Evolutionary conservation across 2,888 invertebrate genomes (phyloP), one percentile per base, ranked within the genome.

Genomic region (Amblyteles armatorius): DNA sequence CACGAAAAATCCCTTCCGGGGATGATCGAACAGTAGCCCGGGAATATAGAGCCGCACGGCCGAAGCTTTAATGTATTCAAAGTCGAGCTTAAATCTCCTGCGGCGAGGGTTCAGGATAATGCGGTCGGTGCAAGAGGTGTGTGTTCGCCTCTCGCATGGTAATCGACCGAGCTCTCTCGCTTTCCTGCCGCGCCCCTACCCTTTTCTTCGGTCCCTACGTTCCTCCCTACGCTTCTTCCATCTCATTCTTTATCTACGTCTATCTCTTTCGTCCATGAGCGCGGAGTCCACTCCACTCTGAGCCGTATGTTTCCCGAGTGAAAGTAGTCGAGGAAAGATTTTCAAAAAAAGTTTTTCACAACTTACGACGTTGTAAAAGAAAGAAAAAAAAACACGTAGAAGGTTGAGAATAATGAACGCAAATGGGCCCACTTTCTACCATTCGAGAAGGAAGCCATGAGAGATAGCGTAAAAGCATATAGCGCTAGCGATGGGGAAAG

Each of bases 21-120:
- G 74, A 81, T 77, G 77, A 82, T 77, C 82, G 72, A 82, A 77
- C 65, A 33, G 76, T 52, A 44, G 80, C 60, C 60, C n/a, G 3
- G 65, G n/a, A 55, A 67, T 29, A 63, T 63, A 50, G 33, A 55
- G 44, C 52, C 16, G 29, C 6, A 52, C 16, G 22, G 29, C 63
- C 26, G n/a, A 69, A 67, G 76, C 77, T 77, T 52, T 72, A 67
- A 82, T 82, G 82, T 77, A 82, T 82, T 77, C 77, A 82, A 82
- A 82, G 77, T 77, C 82, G 80, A 85, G 85, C 85, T 85, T 85
- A 83, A 85, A 85, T 85, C 85, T 80, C 79, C 79, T 68, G 71
- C 79, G 73, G 74, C 52, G 71, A 82, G 65, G 76, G 73, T 73
- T 80, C 82, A 50, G 65, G 68, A 78, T 69, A 82, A 79, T 79